These are phyloP conservation scores for Anguilla anguilla DNA, from an alignment of 2,797 vertebrate genomes.

Conservation along the genomic window DNA sequence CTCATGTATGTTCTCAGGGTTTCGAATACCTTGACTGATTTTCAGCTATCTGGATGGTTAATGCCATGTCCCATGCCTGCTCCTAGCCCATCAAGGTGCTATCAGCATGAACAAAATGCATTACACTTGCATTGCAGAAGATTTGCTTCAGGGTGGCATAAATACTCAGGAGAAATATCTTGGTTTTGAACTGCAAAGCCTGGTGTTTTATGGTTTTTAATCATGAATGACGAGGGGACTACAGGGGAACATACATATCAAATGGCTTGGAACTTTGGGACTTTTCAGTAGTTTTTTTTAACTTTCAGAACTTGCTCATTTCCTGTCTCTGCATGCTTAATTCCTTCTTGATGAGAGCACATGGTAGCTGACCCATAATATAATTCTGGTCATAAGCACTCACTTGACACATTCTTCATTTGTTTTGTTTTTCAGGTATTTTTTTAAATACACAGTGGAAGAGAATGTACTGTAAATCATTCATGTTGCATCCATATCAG, in stretches of 20 bases:
- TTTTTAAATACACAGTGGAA: neutral
- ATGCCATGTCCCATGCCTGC: neutral
- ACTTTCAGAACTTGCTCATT: neutral
- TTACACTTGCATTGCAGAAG: neutral
- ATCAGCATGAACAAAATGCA: neutral
- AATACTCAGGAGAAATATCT: neutral
- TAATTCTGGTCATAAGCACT: neutral
- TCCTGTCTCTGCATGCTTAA: neutral
- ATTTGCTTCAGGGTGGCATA: neutral
- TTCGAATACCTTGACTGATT: neutral
- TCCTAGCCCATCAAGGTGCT: neutral
- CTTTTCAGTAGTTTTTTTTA: neutral
- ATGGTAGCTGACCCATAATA: neutral
- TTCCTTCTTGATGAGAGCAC: neutral
- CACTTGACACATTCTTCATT: neutral
- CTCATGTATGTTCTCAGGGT: too few relatives aligned
- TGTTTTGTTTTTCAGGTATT: neutral
- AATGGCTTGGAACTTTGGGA: neutral
- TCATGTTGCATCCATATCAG: neutral
- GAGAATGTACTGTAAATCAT: neutral
- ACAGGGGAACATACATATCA: neutral
- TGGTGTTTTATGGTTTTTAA: neutral
- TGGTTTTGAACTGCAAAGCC: neutral
- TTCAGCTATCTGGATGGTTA: neutral
- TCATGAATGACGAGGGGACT: neutral